These are phyloP conservation scores for Hoplias malabaricus DNA, from an alignment of 2,113 vertebrate species.

Conservation along the genomic window DNA sequence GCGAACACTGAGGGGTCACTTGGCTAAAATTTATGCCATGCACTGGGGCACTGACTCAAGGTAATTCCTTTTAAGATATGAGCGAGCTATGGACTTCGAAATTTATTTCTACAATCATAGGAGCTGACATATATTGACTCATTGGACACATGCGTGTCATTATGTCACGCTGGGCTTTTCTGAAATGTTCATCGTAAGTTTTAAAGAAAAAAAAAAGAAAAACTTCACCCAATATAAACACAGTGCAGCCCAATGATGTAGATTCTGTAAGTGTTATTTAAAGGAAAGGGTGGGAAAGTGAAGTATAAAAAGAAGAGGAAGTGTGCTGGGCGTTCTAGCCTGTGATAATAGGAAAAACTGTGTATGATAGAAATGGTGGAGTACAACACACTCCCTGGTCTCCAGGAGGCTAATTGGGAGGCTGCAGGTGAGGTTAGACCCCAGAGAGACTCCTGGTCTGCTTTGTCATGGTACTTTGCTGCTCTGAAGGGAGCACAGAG, in stretches of 20 bases:
- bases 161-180: neutral
- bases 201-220: no score
- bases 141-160: neutral
- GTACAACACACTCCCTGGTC: slow-evolving; percentile 35
- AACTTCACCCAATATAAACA: neutral
- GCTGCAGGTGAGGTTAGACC: slow-evolving; percentile 49
- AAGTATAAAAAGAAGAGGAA: slow-evolving; percentile 16
- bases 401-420: slow-evolving; percentile 56
- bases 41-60: slow-evolving; percentile 99
- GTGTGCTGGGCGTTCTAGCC: neutral
- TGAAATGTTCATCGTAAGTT: no score
- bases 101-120: neutral
- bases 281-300: slow-evolving; percentile 28
- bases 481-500: neutral
- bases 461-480: slow-evolving; percentile 31
- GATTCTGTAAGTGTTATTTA: neutral
- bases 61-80: slow-evolving; percentile 68
- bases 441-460: slow-evolving; percentile 43
- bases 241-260: neutral
- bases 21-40: slow-evolving; percentile 99
- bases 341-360: neutral
- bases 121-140: neutral
- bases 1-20: slow-evolving; percentile 94
- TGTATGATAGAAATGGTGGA: slow-evolving; percentile 40
- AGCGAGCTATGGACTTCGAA: slow-evolving; percentile 24